Evolutionary conservation across 2,113 vertebrate genomes (phyloP).

Genomic region (Acrocephalus kingi): DNA sequence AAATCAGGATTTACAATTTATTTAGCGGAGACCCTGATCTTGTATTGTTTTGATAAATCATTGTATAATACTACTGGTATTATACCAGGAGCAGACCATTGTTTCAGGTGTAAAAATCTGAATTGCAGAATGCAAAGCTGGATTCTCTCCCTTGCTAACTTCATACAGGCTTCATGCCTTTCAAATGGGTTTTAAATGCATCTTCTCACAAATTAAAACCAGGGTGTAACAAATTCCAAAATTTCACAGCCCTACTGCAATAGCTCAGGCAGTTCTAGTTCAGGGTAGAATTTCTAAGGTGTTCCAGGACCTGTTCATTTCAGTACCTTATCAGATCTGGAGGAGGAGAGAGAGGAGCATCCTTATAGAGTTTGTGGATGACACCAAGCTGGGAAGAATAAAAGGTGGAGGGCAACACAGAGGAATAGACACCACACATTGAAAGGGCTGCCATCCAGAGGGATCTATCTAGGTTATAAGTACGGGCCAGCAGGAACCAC

Average conservation of each 20-base stretch:
- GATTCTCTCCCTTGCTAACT: neutral
- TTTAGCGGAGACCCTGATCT: neutral
- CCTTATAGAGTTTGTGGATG: neutral
- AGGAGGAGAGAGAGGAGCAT: neutral
- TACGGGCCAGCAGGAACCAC: rapidly evolving
- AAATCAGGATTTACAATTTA: neutral
- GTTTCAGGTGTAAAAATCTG: neutral
- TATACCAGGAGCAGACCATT: neutral
- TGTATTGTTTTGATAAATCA: neutral
- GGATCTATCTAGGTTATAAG: neutral
- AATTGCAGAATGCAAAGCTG: neutral
- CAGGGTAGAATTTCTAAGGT: neutral
- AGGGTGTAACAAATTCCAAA: neutral
- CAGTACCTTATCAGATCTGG: neutral
- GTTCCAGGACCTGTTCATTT: neutral
- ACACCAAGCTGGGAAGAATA: neutral
- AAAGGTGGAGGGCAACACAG: neutral
- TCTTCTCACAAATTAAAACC: neutral
- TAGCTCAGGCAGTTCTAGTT: neutral
- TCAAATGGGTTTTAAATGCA: neutral
- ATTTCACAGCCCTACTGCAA: neutral
- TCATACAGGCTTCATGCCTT: neutral
- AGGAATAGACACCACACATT: neutral
- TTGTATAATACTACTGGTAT: neutral
- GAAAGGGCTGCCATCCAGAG: neutral